Percentiles rank a stretch among this genome's conserved stretches.
Evolutionary conservation across 92 coral and sea anemone genomes (phyloP).

Genomic region (Siderastrea radians): DNA sequence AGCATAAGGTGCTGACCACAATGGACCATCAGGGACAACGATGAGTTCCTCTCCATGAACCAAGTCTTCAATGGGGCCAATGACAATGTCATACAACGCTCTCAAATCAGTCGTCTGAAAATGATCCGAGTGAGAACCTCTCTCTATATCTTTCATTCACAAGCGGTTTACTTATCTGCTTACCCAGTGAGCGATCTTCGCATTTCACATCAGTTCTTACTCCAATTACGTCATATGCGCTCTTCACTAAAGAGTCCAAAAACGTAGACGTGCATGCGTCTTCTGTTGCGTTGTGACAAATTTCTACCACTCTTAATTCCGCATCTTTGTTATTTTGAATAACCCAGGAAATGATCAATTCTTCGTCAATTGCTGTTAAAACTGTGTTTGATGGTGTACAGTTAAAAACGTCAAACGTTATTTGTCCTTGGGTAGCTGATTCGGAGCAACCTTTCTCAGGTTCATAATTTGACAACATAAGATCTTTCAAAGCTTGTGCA

Average conservation of each 20-base stretch:
- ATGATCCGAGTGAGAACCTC: too few relatives aligned
- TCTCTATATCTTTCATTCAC: too few relatives aligned
- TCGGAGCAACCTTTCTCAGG: background rate
- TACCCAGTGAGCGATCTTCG: too few relatives aligned
- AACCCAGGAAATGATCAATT: too few relatives aligned
- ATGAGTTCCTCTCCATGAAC: constrained; percentile 22
- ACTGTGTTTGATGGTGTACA: background rate
- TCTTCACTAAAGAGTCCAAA: too few relatives aligned
- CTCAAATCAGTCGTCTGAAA: background rate
- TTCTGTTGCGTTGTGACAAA: too few relatives aligned
- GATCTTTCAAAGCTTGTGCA: constrained; percentile 6
- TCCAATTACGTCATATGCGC: too few relatives aligned
- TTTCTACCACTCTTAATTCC: too few relatives aligned
- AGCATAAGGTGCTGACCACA: constrained; percentile 25
- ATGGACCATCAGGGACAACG: constrained; percentile 42
- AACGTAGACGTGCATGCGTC: too few relatives aligned
- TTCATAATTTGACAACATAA: background rate
- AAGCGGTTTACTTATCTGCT: too few relatives aligned
- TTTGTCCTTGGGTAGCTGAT: background rate
- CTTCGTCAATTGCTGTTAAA: background rate
- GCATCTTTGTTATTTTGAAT: too few relatives aligned
- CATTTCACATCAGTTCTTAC: too few relatives aligned
- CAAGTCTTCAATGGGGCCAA: constrained; percentile 20
- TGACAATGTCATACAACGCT: background rate
- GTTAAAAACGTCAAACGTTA: background rate